Percentiles rank a stretch among this genome's conserved stretches.
Conservation (phyloP, 2,113 vertebrate genomes). For the Bothrops jararaca region DNA sequence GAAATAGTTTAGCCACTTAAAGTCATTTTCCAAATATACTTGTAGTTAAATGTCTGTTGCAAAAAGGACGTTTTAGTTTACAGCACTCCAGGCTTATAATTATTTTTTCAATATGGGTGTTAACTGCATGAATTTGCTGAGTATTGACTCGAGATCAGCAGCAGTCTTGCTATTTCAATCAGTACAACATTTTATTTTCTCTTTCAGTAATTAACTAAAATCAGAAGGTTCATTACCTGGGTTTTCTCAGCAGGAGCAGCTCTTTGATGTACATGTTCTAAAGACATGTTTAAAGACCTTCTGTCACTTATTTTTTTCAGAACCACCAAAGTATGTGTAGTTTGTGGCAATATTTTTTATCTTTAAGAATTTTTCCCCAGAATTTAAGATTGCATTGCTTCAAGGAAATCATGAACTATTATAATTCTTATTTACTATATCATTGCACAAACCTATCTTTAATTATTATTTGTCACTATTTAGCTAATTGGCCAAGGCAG, state of each 20-base stretch:
- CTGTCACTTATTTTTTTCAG: conserved; percentile 16
- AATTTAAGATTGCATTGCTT: not conserved
- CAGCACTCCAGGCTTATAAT: conserved; percentile 57
- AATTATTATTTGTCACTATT: not conserved
- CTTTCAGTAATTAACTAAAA: conserved; percentile 62
- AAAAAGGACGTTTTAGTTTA: conserved; percentile 51
- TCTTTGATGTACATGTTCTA: conserved; percentile 39
- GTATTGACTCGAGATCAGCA: conserved; percentile 49
- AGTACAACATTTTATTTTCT: conserved; percentile 46
- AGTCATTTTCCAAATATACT: conserved; percentile 65
- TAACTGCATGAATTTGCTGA: conserved; percentile 44
- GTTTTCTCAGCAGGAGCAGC: conserved; percentile 14
- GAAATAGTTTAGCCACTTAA: conserved; percentile 66
- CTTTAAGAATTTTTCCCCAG: not conserved
- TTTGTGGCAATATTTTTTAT: not conserved
- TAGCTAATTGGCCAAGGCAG: not conserved
- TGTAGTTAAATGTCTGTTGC: conserved; percentile 67
- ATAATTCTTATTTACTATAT: not conserved
- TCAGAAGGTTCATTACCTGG: conserved; percentile 60
- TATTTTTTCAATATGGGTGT: conserved; percentile 60
- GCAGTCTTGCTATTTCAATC: conserved; percentile 53
- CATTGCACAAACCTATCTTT: not conserved
- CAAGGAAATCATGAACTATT: not conserved
- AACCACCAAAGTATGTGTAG: conserved; percentile 18
- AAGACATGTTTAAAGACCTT: conserved; percentile 1